Evolutionary conservation across 64 coral and sea anemone genomes (phyloP).

Genomic region (Platygyra sinensis): DNA sequence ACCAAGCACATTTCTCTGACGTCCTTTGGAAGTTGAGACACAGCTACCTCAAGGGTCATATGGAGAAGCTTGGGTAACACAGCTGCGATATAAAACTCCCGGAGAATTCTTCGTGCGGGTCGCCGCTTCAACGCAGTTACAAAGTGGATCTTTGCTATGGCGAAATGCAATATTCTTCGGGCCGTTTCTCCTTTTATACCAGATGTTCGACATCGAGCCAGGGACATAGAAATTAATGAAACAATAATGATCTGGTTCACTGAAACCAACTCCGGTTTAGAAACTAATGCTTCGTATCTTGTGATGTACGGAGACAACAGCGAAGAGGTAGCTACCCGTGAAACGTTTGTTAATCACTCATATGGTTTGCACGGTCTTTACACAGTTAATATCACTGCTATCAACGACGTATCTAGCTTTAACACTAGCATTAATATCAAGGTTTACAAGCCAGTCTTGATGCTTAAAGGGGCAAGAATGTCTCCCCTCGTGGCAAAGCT

Average conservation of each 20-base stretch:
- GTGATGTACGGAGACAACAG: conserved; percentile 62
- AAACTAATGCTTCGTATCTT: conserved; percentile 22
- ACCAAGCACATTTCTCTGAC: conserved; percentile 21
- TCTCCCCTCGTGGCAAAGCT: conserved; percentile 16
- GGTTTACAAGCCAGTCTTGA: conserved; percentile 50
- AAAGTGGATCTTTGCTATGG: background rate
- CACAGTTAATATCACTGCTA: conserved; percentile 56
- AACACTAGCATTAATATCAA: conserved; percentile 1
- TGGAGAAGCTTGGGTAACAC: conserved; percentile 26
- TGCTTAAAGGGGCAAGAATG: conserved; percentile 29
- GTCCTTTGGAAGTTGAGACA: background rate
- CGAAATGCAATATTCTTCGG: conserved; percentile 31
- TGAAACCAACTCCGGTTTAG: background rate
- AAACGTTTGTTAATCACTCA: conserved; percentile 9
- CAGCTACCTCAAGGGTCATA: conserved; percentile 9
- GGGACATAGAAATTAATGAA: conserved; percentile 47
- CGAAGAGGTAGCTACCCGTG: background rate
- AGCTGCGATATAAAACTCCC: conserved; percentile 42
- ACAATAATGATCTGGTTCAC: conserved; percentile 47
- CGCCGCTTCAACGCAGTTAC: conserved; percentile 42
- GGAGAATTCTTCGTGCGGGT: conserved; percentile 43
- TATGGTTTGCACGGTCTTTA: conserved; percentile 21
- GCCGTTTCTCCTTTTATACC: conserved; percentile 32
- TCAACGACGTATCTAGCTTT: conserved; percentile 45
- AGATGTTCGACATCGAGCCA: background rate